Conservation (phyloP, 2,113 vertebrate genomes). For the Xiphophorus maculatus region DNA sequence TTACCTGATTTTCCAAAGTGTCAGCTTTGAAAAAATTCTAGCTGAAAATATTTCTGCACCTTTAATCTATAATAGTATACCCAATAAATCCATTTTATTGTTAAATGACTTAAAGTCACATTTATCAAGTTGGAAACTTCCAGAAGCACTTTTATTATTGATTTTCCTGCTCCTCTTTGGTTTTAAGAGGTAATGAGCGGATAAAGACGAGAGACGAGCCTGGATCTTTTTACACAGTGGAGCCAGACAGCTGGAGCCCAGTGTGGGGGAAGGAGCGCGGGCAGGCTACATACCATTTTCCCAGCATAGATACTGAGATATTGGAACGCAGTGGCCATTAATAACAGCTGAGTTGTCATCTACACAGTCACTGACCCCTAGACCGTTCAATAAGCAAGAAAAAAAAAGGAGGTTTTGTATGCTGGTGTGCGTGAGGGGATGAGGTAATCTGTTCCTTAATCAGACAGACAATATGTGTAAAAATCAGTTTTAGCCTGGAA, state of each 20-base stretch:
- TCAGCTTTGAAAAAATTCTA: not conserved
- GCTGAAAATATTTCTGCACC: not conserved
- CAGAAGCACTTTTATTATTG: constrained; percentile 65
- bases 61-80: constrained; percentile 1
- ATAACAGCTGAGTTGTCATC: constrained; percentile 77
- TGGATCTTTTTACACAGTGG: constrained; percentile 79
- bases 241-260: constrained; percentile 77
- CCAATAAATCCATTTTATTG: constrained; percentile 19
- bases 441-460: constrained; percentile 26
- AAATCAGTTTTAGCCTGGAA: constrained; percentile 1
- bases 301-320: constrained; percentile 72
- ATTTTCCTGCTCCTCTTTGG: constrained; percentile 57
- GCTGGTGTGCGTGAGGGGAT: constrained; percentile 1
- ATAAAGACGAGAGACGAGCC: constrained; percentile 69
- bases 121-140: constrained; percentile 66
- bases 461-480: constrained; percentile 5
- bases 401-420: constrained; percentile 31
- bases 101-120: constrained; percentile 42
- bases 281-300: constrained; percentile 63
- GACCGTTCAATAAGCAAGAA: constrained; percentile 65
- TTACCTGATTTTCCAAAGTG: not conserved
- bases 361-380: constrained; percentile 70
- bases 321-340: constrained; percentile 75
- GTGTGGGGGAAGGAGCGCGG: constrained; percentile 60
- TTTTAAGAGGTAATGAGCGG: constrained; percentile 73